Percentiles rank a stretch among this genome's conserved stretches.
Evolutionary conservation across 2,797 vertebrate species (phyloP).

Genomic region (Sebastes hubbsi): DNA sequence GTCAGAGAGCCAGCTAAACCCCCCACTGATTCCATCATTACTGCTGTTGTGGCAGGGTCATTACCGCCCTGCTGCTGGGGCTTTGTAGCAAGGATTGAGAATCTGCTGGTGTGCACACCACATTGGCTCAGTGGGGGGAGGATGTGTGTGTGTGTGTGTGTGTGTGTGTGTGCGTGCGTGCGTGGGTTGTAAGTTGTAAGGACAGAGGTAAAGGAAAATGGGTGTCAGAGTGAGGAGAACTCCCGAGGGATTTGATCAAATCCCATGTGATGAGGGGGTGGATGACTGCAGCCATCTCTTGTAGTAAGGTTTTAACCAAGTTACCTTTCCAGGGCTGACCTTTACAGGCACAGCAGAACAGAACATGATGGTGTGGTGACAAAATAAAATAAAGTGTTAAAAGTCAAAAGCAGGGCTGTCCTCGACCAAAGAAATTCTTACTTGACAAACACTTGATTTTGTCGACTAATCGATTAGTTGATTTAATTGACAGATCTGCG

Average conservation of each 20-base stretch:
- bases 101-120: conserved; percentile 55
- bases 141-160: not conserved
- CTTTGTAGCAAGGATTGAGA: conserved; percentile 76
- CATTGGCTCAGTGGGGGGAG: conserved; percentile 32
- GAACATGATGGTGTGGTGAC: not conserved
- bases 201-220: conserved; percentile 32
- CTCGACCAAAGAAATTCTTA: not conserved
- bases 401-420: not conserved
- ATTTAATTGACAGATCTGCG: not conserved
- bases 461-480: not conserved
- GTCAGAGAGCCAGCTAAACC: conserved; percentile 71
- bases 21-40: conserved; percentile 81
- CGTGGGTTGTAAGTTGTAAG: conserved; percentile 14
- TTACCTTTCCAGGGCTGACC: conserved; percentile 43
- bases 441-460: not conserved
- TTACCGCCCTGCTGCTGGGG: conserved; percentile 73
- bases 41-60: conserved; percentile 70
- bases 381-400: not conserved
- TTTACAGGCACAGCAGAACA: conserved; percentile 37
- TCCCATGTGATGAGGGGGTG: conserved; percentile 46
- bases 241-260: conserved; percentile 69
- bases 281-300: conserved; percentile 16
- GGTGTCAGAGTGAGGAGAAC: conserved; percentile 42
- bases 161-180: not conserved
- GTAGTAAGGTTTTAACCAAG: conserved; percentile 30